Base-by-base conservation (phyloP, 2,113 vertebrate genomes). In the Sinosuthora webbiana region DNA sequence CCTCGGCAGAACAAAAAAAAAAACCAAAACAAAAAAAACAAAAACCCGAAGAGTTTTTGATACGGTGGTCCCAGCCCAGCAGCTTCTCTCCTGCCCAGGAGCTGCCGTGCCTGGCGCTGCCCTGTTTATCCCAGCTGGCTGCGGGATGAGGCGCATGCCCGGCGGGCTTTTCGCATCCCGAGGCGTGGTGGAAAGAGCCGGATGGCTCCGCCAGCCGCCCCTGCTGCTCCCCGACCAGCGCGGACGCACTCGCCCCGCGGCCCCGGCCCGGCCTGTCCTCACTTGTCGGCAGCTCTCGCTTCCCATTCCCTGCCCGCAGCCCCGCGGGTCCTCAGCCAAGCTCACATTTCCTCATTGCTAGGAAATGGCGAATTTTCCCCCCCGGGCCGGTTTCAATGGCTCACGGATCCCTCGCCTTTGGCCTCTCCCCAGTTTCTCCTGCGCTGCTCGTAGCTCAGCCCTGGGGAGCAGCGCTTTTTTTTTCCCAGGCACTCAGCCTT, bases 351-450 rank as follows among this genome's bases (percentile, higher is more conserved):
- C 96, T 95, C 93, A 96, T 92, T 41, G 87, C 83, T 13, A 59
- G 94, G 95, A 96, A 94, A 81, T 94, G 93, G 96, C 93, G 45
- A 91, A 92, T 92, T 78, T 92, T 78, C 86, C 89, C 89, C 91
- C 91, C 91, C 24, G 63, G 94, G 93, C 87, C 6, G 77, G 86
- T 97, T 97, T 91, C 93, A 94, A 57, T 93, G 91, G 89, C 55
- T 87, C 63, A 53, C 65, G 1, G 93, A 93, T 62, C 85, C 82
- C 67, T 96, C 22, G 56, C 75, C 83, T 74, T 78, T 78, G 89
- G 92, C 95, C 64, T 90, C 94, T 65, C 53, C 28, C 89, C 93
- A 53, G 95, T 96, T 97, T 94, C 94, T 94, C 83, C 76, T 5
- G 70, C 7, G 1, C 76, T 11, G 91, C 37, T 52, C 44, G 52